Percentiles rank a stretch among this genome's conserved stretches.
phyloP scores from a whole-genome alignment of 2,888 invertebrate genomes.

The Deroplatys truncata region DNA sequence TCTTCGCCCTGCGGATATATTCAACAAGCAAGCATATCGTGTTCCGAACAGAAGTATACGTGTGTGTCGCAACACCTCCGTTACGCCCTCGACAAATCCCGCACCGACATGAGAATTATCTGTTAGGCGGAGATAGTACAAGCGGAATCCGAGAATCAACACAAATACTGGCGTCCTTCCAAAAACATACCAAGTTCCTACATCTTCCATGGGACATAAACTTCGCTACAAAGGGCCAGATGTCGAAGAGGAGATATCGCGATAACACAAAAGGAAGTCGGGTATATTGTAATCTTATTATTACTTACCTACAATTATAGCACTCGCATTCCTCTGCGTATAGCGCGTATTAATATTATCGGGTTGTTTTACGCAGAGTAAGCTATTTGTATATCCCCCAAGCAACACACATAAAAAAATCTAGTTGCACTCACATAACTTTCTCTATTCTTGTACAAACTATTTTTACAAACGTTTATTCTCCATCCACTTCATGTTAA shows the following conservation, averaged over 20 bases:
- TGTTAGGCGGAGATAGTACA: not conserved
- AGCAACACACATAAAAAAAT: too few relatives aligned
- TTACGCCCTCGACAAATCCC: not conserved
- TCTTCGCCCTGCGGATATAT: not conserved
- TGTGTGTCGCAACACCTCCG: not conserved
- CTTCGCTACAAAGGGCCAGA: not conserved
- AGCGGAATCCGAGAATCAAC: not conserved
- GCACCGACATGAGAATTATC: not conserved
- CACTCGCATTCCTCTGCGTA: too few relatives aligned
- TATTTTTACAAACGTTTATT: too few relatives aligned
- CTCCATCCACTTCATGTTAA: too few relatives aligned
- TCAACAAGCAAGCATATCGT: not conserved
- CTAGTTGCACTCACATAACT: too few relatives aligned
- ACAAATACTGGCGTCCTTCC: not conserved
- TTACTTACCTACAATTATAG: too few relatives aligned
- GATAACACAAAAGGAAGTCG: not conserved
- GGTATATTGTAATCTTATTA: too few relatives aligned
- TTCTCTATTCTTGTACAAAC: too few relatives aligned
- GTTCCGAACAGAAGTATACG: not conserved
- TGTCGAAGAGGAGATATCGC: not conserved
- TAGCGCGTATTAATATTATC: too few relatives aligned
- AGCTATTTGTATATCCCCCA: too few relatives aligned
- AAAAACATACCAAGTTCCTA: not conserved
- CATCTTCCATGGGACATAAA: not conserved
- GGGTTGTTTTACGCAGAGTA: too few relatives aligned